Conservation (phyloP, 1,140 invertebrate genomes). For the Cecropterus lyciades region DNA sequence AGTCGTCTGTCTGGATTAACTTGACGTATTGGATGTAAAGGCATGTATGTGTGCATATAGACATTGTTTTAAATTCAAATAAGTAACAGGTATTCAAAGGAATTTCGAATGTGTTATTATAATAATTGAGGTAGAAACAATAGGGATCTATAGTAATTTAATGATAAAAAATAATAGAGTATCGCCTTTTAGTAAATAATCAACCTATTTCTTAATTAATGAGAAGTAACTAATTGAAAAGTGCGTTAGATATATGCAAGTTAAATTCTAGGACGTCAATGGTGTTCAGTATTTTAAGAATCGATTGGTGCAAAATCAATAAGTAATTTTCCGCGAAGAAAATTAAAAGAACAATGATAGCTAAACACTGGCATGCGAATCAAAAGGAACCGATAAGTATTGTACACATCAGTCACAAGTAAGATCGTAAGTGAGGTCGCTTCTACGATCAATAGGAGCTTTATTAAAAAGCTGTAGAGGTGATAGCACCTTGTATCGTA, state of each 20-base stretch:
- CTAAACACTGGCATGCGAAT: conserved; percentile 7
- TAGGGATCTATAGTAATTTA: too few relatives aligned
- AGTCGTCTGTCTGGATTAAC: conserved; percentile 34
- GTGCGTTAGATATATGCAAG: too few relatives aligned
- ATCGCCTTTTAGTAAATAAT: too few relatives aligned
- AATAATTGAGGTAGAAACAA: too few relatives aligned
- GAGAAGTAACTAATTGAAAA: too few relatives aligned
- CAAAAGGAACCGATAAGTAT: conserved; percentile 23
- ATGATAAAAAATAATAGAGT: too few relatives aligned
- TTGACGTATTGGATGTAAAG: conserved; percentile 9
- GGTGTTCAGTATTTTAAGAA: neutral
- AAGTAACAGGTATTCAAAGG: too few relatives aligned
- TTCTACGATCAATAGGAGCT: conserved; percentile 9
- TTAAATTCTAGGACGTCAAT: too few relatives aligned
- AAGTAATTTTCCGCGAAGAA: neutral
- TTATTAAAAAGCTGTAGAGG: conserved; percentile 29
- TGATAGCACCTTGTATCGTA: conserved; percentile 27
- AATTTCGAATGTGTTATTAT: too few relatives aligned
- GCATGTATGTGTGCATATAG: too few relatives aligned
- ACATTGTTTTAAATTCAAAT: neutral
- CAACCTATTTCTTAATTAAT: too few relatives aligned
- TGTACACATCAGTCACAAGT: neutral
- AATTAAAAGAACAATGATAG: neutral
- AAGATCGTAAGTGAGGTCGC: neutral
- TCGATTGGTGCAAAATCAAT: neutral